These are phyloP conservation scores for Cheilosia variabilis DNA, from an alignment of 2,888 invertebrate species.

Conservation along the genomic window DNA sequence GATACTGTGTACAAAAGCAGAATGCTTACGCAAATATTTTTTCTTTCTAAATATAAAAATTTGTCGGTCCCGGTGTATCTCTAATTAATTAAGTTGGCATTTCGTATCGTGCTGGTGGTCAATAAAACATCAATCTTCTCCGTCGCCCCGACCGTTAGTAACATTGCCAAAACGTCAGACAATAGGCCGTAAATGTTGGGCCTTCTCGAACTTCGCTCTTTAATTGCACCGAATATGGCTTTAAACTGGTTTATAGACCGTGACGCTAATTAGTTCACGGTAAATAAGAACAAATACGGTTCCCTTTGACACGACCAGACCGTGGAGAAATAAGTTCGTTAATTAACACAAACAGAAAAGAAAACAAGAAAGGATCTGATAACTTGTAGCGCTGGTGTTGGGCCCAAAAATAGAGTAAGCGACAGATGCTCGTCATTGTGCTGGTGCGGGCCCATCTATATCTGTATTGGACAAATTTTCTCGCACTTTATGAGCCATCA, in stretches of 20 bases:
- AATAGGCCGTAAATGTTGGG: neutral
- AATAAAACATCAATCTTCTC: constrained; percentile 40
- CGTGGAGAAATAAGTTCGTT: constrained; percentile 37
- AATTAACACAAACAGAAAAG: constrained; percentile 33
- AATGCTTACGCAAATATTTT: constrained; percentile 26
- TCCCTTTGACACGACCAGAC: constrained; percentile 22
- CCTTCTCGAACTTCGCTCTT: neutral
- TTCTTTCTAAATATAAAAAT: constrained; percentile 8
- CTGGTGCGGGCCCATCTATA: neutral
- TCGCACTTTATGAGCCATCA: constrained; percentile 51
- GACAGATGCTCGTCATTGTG: constrained; percentile 34
- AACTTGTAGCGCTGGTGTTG: constrained; percentile 7
- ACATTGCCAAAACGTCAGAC: constrained; percentile 23
- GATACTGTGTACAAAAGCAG: neutral
- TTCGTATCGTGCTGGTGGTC: constrained; percentile 33
- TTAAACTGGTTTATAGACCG: constrained; percentile 14
- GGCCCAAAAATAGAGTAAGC: constrained; percentile 40
- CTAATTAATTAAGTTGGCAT: constrained; percentile 55
- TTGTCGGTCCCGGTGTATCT: constrained; percentile 25
- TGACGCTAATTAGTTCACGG: constrained; percentile 41
- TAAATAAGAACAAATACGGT: constrained; percentile 14
- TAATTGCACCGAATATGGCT: constrained; percentile 4
- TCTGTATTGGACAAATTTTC: constrained; percentile 14
- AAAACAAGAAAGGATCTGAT: constrained; percentile 29
- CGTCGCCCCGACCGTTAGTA: constrained; percentile 45